A percentile compares a stretch with the other conserved stretches of the same genome.
Evolutionary conservation across 2,797 vertebrate genomes (phyloP).

Genomic region (Onychomys leucogaster): DNA sequence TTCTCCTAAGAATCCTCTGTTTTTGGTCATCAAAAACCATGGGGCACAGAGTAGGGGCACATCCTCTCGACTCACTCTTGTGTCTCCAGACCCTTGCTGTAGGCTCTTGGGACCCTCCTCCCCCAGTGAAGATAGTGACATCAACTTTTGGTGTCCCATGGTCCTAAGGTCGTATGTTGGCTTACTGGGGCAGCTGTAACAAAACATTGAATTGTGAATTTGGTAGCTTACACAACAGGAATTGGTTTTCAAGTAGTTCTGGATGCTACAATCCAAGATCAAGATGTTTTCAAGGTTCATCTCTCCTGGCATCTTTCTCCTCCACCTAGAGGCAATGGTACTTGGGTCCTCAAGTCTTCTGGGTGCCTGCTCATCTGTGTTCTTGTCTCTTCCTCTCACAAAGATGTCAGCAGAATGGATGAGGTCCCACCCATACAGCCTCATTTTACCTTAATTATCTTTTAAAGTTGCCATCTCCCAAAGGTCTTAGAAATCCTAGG

Average conservation of each 20-base stretch:
- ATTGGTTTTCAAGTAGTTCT: neutral
- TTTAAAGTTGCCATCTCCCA: neutral
- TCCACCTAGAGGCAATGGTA: neutral
- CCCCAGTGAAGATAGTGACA: neutral
- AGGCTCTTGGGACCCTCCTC: neutral
- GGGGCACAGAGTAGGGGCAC: fast-evolving
- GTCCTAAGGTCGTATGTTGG: neutral
- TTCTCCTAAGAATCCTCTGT: neutral
- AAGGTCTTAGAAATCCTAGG: neutral
- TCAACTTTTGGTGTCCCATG: neutral
- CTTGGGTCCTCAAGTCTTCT: neutral
- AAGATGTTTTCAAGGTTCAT: neutral
- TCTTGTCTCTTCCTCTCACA: neutral
- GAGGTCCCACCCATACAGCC: neutral
- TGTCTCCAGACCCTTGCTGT: neutral
- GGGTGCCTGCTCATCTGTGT: neutral
- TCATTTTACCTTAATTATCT: neutral
- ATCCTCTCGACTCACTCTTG: neutral
- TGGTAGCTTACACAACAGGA: neutral
- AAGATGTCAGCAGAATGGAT: neutral
- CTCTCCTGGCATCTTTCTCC: neutral
- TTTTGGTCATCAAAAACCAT: neutral
- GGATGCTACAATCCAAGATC: neutral
- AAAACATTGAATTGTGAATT: neutral
- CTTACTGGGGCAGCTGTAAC: neutral